These are phyloP conservation scores for Solea solea DNA, from an alignment of 2,113 vertebrate species.

Conservation along the genomic window DNA sequence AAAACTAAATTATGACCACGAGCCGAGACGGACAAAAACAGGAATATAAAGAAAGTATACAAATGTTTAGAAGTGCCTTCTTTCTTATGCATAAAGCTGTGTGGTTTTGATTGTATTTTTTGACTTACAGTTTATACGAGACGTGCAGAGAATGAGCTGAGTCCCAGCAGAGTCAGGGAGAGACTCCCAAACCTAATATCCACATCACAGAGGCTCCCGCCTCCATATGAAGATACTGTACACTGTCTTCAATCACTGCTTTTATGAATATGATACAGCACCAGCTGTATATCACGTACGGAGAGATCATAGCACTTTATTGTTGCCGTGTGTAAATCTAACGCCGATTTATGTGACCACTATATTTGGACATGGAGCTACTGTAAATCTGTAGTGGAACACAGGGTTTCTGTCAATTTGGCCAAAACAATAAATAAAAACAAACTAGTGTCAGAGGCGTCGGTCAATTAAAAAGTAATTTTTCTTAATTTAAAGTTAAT, in stretches of 20 bases:
- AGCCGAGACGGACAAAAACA: not conserved
- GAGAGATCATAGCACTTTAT: constrained; percentile 42
- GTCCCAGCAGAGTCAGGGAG: constrained; percentile 61
- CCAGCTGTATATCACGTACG: constrained; percentile 31
- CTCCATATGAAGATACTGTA: constrained; percentile 37
- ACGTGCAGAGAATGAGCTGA: constrained; percentile 44
- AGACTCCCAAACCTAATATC: constrained; percentile 76
- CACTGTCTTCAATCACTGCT: constrained; percentile 51
- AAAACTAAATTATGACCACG: not conserved
- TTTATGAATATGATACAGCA: constrained; percentile 55
- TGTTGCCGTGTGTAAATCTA: constrained; percentile 31
- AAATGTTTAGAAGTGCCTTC: not conserved
- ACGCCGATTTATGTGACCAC: constrained; percentile 36
- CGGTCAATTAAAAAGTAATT: no score
- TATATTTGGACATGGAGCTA: constrained; percentile 39
- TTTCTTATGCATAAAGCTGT: not conserved
- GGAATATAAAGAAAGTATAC: not conserved
- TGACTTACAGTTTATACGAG: constrained; percentile 16
- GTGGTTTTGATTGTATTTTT: not conserved
- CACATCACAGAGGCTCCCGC: constrained; percentile 59
- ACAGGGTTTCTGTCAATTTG: constrained; percentile 11
- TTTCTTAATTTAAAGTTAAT: no score
- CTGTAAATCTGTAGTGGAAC: constrained; percentile 8
- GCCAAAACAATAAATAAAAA: not conserved
- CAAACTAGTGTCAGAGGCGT: no score